Evolutionary conservation across 1,140 invertebrate species (phyloP), one percentile per base, ranked within the genome.

Genomic region (Megalopta genalis): DNA sequence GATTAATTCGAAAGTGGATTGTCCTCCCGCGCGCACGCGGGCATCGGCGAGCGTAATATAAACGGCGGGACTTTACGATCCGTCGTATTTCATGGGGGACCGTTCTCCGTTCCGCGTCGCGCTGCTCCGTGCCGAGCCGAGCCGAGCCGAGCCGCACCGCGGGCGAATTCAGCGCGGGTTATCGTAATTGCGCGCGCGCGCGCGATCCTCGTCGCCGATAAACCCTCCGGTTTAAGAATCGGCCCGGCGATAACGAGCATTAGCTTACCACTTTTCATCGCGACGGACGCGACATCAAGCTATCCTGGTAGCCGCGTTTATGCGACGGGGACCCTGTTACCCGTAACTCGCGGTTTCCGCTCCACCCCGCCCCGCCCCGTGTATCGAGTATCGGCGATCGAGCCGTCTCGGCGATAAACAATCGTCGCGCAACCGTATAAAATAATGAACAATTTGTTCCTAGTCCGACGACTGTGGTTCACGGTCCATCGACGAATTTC

Each of bases 11-110:
- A 80, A 67, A 72, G 72, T 62, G 46, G 82, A 85, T 52, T 77
- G 77, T 76, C 68, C 80, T 73, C 62, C 57, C 67, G 82, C 67
- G 72, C 77, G 27, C 49, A 7, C 63, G 52, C 81, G 64, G 57
- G 72, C 57, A 39, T 84, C 69, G 77, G 62, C 76, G 16, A 57
- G 73, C 42, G 66, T 75, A 81, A 80, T 80, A 73, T 80, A 77
- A 78, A 80, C 57, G 77, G 60, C 70, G 64, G 25, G 69, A 85
- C n/a, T 85, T 85, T 85, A 85, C 83, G 82, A 84, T 84, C 76
- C 60, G 60, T 16, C 82, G 78, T 84, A 84, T 84, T 80, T 84
- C 62, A 84, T 72, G 42, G 10, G 42, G 9, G 42, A 42, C 42
- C 42, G 42, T 42, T 42, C 42, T 32, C 32, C 32, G 32, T 4